These are phyloP conservation scores for Phragmatobia fuliginosa DNA, from an alignment of 2,888 invertebrate species.

Conservation along the genomic window DNA sequence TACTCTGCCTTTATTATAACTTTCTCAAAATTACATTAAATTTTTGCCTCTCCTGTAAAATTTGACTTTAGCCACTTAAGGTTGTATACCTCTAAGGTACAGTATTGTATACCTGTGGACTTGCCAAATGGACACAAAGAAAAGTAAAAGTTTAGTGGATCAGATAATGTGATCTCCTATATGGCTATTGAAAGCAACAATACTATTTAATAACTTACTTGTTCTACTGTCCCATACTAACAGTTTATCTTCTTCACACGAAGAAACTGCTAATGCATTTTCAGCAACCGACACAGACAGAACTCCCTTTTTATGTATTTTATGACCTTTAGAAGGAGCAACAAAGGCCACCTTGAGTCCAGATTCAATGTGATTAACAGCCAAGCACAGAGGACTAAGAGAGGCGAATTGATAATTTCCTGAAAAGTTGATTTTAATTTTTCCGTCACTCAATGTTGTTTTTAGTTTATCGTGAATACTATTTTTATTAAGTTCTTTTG, in stretches of 20 bases:
- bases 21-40: too few species aligned
- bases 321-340: conserved; percentile 80
- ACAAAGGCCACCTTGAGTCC: conserved; percentile 81
- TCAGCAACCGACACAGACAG: conserved; percentile 86
- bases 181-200: too few species aligned
- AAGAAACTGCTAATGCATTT: conserved; percentile 88
- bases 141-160: too few species aligned
- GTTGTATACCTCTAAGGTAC: too few species aligned
- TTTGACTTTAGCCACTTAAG: too few species aligned
- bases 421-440: conserved; percentile 75
- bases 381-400: conserved; percentile 73
- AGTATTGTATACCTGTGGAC: too few species aligned
- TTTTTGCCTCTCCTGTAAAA: too few species aligned
- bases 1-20: too few species aligned
- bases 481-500: conserved; percentile 74
- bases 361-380: conserved; percentile 76
- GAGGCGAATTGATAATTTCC: conserved; percentile 76
- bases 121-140: too few species aligned
- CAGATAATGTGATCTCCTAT: too few species aligned
- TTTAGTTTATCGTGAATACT: conserved; percentile 76
- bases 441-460: conserved; percentile 73
- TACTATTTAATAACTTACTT: conserved; percentile 67
- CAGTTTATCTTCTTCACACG: conserved; percentile 86
- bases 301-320: conserved; percentile 82
- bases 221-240: conserved; percentile 88